These are phyloP conservation scores for Alloplasta piceator DNA, from an alignment of 2,888 invertebrate species.

Conservation along the genomic window DNA sequence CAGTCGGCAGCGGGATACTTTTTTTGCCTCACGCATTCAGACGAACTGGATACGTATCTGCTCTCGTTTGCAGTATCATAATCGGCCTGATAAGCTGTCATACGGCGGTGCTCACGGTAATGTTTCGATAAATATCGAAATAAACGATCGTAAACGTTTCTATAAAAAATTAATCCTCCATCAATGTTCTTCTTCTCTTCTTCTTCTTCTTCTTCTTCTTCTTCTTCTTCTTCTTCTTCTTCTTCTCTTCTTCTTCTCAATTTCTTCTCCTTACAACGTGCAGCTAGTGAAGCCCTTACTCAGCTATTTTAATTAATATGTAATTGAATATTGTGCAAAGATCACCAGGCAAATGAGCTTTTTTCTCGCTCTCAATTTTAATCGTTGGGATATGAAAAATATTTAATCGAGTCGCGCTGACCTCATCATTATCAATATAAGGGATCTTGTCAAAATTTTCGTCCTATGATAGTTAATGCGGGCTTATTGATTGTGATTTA, in stretches of 20 bases:
- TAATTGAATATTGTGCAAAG: too few relatives aligned
- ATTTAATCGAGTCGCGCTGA: too few relatives aligned
- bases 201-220: neutral
- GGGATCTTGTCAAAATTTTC: too few relatives aligned
- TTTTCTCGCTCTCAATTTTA: too few relatives aligned
- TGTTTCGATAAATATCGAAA: slow-evolving; percentile 72
- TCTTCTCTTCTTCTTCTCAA: neutral
- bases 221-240: neutral
- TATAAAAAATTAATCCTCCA: slow-evolving; percentile 9
- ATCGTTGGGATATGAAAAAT: too few relatives aligned
- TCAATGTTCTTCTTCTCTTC: neutral
- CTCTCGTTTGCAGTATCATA: slow-evolving; percentile 89
- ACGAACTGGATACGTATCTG: slow-evolving; percentile 91
- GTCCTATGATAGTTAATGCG: too few relatives aligned
- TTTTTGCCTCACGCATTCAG: slow-evolving; percentile 95
- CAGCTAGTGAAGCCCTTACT: too few relatives aligned
- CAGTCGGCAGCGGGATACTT: slow-evolving; percentile 94
- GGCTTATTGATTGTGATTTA: too few relatives aligned
- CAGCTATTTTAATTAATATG: too few relatives aligned
- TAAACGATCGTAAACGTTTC: neutral
- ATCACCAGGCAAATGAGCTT: too few relatives aligned
- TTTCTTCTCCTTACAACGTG: too few relatives aligned
- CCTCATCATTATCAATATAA: too few relatives aligned
- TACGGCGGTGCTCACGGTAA: slow-evolving; percentile 95
- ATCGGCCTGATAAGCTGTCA: slow-evolving; percentile 94